Evolutionary conservation across 2,797 vertebrate genomes (phyloP), one percentile per base, ranked within the genome.

Genomic region (Hippoglossus hippoglossus): DNA sequence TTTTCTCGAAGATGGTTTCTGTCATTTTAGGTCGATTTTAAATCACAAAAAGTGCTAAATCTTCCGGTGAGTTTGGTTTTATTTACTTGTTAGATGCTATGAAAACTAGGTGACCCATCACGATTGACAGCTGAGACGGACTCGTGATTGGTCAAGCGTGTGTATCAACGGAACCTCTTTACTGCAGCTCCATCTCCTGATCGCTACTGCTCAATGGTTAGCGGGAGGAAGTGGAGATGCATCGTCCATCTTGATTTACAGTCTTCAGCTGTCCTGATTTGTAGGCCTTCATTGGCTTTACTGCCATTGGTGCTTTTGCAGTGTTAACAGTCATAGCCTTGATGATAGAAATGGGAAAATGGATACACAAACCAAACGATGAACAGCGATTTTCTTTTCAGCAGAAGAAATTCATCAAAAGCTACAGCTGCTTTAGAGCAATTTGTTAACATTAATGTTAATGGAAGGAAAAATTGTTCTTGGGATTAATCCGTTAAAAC

Each of bases 381-480:
- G 46, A n/a, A n/a, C 16, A 59, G 52, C 47, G n/a, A n/a, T 22
- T 64, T 66, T 31, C 9, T 21, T 26, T 46, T 63, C 47, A 69
- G 59, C 31, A 36, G 19, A 58, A 10, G 51, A 44, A 16, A 36
- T 26, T 54, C 16, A 71, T 47, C 39, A 51, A 64, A 84, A 34
- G 28, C 47, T 73, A 44, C 22, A 31, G 25, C 58, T 41, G 59
- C 28, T 67, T 65, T 44, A 54, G 39, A 22, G 26, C 3, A 69
- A 75, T 83, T 77, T 79, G 52, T 74, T 56, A 67, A 24, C 25
- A 67, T 64, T 55, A 63, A 61, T 53, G 76, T 70, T 62, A 77
- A 31, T 59, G 21, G 54, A 9, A 55, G 46, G 25, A 54, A 73
- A 74, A 66, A 50, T 15, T 24, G 19, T 51, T 80, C 58, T 67